A percentile compares a stretch with the other conserved stretches of the same genome.
These are phyloP conservation scores for Scolopax mira DNA, from an alignment of 2,113 vertebrate genomes.

Conservation along the genomic window DNA sequence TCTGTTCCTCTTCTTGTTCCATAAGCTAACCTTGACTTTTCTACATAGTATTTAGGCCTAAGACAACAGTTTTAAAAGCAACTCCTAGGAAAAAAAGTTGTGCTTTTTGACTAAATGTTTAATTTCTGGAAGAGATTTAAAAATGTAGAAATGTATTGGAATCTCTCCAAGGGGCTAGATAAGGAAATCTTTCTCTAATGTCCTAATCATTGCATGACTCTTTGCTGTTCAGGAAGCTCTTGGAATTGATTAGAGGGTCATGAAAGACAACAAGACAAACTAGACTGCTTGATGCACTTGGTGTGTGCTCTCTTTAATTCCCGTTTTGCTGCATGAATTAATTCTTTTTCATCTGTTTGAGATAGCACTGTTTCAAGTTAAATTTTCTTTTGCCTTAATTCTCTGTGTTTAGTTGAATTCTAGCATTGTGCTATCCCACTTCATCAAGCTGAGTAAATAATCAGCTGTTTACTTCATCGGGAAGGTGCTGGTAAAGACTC, in stretches of 20 bases:
- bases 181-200: neutral
- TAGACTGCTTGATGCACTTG: neutral
- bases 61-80: neutral
- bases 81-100: neutral
- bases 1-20: rapidly evolving
- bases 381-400: neutral
- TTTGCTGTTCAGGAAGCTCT: neutral
- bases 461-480: neutral
- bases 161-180: neutral
- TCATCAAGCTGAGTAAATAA: neutral
- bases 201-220: neutral
- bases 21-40: neutral
- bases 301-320: neutral
- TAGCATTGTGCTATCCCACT: neutral
- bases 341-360: neutral
- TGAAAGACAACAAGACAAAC: neutral
- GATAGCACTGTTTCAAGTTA: neutral
- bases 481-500: neutral
- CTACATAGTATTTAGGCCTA: rapidly evolving
- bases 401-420: neutral
- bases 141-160: neutral
- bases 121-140: neutral
- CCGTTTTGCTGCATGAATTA: neutral
- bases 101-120: neutral
- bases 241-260: neutral